A percentile compares a stretch with the other conserved stretches of the same genome.
Evolutionary conservation across 2,113 vertebrate species (phyloP).

Genomic region (Phyllostomus discolor): DNA sequence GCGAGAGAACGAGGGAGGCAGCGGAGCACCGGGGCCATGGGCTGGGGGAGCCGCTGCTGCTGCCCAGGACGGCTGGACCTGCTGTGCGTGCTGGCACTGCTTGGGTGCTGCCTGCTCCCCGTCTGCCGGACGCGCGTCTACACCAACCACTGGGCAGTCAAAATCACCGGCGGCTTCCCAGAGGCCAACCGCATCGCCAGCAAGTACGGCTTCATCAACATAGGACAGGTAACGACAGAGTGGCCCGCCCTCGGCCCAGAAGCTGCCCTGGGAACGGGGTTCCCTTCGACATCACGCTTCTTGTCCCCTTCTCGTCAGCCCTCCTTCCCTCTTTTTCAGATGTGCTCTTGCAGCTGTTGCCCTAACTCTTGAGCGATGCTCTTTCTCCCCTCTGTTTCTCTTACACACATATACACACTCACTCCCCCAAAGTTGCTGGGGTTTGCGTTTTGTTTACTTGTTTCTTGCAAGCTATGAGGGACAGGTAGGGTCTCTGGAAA

Average conservation of each 20-base stretch:
- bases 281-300: background rate
- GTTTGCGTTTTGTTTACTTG: background rate
- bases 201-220: slow-evolving; percentile 96
- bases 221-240: slow-evolving; percentile 90
- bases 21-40: slow-evolving; percentile 82
- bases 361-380: slow-evolving; percentile 25
- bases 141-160: slow-evolving; percentile 99
- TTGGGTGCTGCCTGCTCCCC: slow-evolving; percentile 86
- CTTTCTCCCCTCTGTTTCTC: background rate
- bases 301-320: background rate
- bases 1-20: background rate
- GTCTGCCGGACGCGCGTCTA: slow-evolving; percentile 92
- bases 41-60: slow-evolving; percentile 81
- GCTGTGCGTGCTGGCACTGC: slow-evolving; percentile 88
- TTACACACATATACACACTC: background rate
- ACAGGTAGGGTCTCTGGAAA: background rate
- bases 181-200: slow-evolving; percentile 92
- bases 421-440: background rate
- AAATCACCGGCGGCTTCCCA: slow-evolving; percentile 90
- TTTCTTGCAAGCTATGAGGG: background rate
- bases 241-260: background rate
- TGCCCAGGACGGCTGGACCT: slow-evolving; percentile 81
- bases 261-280: background rate
- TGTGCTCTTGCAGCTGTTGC: slow-evolving; percentile 60
- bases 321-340: slow-evolving; percentile 60